Evolutionary conservation across 1,140 invertebrate species (phyloP).

Genomic region (Delia radicum): DNA sequence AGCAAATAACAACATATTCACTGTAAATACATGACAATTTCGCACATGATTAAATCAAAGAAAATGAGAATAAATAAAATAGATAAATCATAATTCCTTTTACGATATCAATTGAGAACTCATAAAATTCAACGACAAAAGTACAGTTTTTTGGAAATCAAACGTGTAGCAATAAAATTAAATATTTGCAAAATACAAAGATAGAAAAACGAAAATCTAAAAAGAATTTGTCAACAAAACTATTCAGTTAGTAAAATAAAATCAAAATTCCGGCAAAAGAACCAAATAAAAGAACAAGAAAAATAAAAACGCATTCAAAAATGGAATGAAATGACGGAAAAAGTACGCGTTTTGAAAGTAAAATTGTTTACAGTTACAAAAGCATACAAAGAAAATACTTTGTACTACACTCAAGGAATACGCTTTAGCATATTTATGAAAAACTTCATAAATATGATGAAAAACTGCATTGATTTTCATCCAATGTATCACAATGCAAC

Average conservation of each 20-base stretch:
- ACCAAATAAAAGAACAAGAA: not conserved
- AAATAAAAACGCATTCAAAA: not conserved
- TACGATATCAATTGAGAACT: too few species aligned
- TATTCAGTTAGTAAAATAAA: not conserved
- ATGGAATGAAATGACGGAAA: too few species aligned
- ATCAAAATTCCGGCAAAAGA: not conserved
- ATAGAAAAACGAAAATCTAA: not conserved
- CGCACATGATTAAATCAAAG: not conserved
- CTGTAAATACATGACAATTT: not conserved
- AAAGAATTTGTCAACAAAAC: not conserved
- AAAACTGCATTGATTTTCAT: too few species aligned
- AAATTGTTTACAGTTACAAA: not conserved
- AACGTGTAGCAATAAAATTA: not conserved
- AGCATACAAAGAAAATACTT: too few species aligned
- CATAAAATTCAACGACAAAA: too few species aligned
- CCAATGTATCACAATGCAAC: too few species aligned
- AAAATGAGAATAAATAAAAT: not conserved
- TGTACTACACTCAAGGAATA: too few species aligned
- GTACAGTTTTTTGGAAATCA: not conserved
- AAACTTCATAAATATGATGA: too few species aligned
- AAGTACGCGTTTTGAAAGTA: constrained; percentile 1
- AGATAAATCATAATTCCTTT: too few species aligned
- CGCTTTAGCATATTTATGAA: too few species aligned
- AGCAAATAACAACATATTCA: not conserved
- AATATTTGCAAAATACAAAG: not conserved